A percentile compares a stretch with the other conserved stretches of the same genome.
These are phyloP conservation scores for Isichthys henryi DNA, from an alignment of 2,113 vertebrate genomes.

Conservation along the genomic window DNA sequence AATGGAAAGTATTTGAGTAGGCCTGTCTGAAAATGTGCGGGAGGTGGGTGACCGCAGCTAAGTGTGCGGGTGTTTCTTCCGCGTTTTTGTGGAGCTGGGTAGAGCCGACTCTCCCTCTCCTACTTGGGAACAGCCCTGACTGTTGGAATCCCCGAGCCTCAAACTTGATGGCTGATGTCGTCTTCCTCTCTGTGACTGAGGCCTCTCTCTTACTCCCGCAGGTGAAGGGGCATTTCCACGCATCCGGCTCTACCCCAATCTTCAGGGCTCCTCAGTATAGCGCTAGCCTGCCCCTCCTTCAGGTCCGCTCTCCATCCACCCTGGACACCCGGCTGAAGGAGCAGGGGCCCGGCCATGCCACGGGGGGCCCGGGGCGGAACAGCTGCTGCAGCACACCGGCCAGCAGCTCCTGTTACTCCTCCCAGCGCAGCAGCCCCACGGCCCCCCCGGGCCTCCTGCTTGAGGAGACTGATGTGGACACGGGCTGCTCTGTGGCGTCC, in stretches of 20 bases:
- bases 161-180: neutral
- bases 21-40: neutral
- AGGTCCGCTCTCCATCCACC: constrained; percentile 27
- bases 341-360: constrained; percentile 33
- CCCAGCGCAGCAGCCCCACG: constrained; percentile 39
- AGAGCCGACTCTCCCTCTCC: neutral
- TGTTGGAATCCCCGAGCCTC: neutral
- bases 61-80: neutral
- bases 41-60: neutral
- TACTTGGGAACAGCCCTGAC: neutral
- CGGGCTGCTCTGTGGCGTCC: constrained; percentile 49
- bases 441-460: constrained; percentile 9
- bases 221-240: constrained; percentile 62
- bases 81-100: neutral
- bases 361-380: constrained; percentile 33
- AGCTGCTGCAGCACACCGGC: constrained; percentile 41
- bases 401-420: constrained; percentile 45
- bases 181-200: neutral
- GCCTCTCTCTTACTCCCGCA: constrained; percentile 36
- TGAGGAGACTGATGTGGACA: constrained; percentile 76
- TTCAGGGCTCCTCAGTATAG: constrained; percentile 35
- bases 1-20: neutral
- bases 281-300: constrained; percentile 19
- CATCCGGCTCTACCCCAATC: constrained; percentile 34
- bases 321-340: constrained; percentile 23